Base-by-base conservation (phyloP, 2,113 vertebrate species). In the Elaphurus davidianus region DNA sequence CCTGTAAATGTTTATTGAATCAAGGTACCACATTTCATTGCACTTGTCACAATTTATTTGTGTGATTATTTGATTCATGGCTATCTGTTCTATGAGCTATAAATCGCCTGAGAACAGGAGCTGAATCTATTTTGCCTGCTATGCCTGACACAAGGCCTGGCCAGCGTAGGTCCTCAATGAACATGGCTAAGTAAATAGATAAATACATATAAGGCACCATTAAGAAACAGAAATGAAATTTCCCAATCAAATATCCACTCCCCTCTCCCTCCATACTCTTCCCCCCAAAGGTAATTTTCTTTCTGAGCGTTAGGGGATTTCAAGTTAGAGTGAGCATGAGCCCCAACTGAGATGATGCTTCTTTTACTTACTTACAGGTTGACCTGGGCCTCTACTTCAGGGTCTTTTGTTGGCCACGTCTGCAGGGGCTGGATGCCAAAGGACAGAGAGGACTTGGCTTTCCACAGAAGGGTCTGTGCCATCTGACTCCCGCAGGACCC, bases 351-450 rank as follows among this genome's bases (percentile, higher is more conserved):
- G 83, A 91, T 2, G 40, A 43, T 57, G 86, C 40, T 87, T 90
- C 83, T 95, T 89, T 95, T 98, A 98, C 98, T 98, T 98, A 98
- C 98, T 98, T 98, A 98, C 98, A 98, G 98, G 95, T 97, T 98
- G 98, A 98, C 98, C 98, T 97, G 98, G 87, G 98, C 96, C 97
- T 98, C 98, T 87, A 94, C 96, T 54, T 98, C 98, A 23, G 98
- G 96, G 76, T 97, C 97, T 96, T 96, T 96, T 0, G 97, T 47
- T 23, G 97, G 97, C 98, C 98, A 98, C 2, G 90, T 96, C 94
- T 98, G 98, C 19, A 98, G 97, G 94, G 98, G 94, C 87, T 97
- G 98, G 95, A 98, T 98, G 96, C 98, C 98, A 50, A 98, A 98
- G 84, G 98, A 98, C 27, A 98, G 97, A 17, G 98, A 98, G 0